phyloP scores from a whole-genome alignment of 2,113 vertebrate species.

The Protomyctophum bolini region DNA sequence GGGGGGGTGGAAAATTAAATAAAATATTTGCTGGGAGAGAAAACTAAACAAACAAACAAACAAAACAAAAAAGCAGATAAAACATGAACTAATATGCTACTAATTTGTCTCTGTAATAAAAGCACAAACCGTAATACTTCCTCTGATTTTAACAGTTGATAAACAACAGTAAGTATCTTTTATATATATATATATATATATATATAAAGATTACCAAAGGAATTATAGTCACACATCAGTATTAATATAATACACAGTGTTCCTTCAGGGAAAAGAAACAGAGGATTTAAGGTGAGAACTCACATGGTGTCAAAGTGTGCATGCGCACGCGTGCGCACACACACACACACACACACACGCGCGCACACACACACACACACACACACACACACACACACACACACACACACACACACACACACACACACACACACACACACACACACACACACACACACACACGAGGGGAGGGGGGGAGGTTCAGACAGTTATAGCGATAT shows the following conservation, averaged over 20 bases:
- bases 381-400: too few species aligned
- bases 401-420: too few species aligned
- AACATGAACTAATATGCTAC: conserved; percentile 75
- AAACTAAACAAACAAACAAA: too few species aligned
- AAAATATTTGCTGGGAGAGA: conserved; percentile 47
- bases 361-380: too few species aligned
- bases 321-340: too few species aligned
- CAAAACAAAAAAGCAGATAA: conserved; percentile 58
- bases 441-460: too few species aligned
- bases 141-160: conserved; percentile 63
- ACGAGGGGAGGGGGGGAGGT: conserved; percentile 40
- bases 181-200: conserved; percentile 28
- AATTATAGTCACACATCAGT: conserved; percentile 70
- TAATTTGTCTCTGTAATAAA: conserved; percentile 71
- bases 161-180: conserved; percentile 32
- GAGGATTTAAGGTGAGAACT: conserved; percentile 50
- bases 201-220: conserved; percentile 73
- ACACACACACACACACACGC: too few species aligned
- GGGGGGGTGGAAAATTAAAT: neutral
- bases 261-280: conserved; percentile 61
- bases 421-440: too few species aligned
- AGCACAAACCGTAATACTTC: conserved; percentile 67
- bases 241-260: conserved; percentile 79
- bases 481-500: conserved; percentile 53
- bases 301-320: conserved; percentile 54